Conservation (phyloP, 30 jellyfish, hydroid and myxozoan species). For the Clytia hemisphaerica region DNA sequence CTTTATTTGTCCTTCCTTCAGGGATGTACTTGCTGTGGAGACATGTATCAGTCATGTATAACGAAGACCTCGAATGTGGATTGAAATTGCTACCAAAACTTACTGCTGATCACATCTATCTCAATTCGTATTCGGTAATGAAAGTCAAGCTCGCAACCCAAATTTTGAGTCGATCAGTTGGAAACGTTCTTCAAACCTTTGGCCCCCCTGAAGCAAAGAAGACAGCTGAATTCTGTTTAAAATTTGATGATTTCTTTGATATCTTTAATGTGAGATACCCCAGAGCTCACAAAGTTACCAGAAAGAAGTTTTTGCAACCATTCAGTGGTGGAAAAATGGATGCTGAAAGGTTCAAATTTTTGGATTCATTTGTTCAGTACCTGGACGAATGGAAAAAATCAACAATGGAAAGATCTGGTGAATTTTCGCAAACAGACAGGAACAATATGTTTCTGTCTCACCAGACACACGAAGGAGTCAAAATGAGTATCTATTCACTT, state of each 20-base stretch:
- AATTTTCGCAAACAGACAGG: slow-evolving; percentile 11
- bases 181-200: background rate
- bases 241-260: background rate
- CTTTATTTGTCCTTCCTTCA: background rate
- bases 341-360: slow-evolving; percentile 9
- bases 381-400: slow-evolving; percentile 28
- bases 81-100: too few relatives aligned
- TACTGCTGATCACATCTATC: too few relatives aligned
- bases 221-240: background rate
- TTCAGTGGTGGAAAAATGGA: background rate
- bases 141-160: too few relatives aligned
- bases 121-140: too few relatives aligned
- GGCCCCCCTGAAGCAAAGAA: background rate
- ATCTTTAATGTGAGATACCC: slow-evolving; percentile 5
- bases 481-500: slow-evolving; percentile 12
- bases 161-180: background rate
- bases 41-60: too few relatives aligned
- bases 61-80: too few relatives aligned
- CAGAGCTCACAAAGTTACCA: slow-evolving; percentile 1
- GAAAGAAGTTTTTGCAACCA: slow-evolving; percentile 1
- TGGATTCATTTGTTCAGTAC: slow-evolving; percentile 15
- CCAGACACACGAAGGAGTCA: slow-evolving; percentile 26
- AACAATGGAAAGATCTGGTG: slow-evolving; percentile 12
- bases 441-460: slow-evolving; percentile 7
- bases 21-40: too few relatives aligned